phyloP scores from a whole-genome alignment of 2,113 vertebrate genomes.

The Mobula birostris region DNA sequence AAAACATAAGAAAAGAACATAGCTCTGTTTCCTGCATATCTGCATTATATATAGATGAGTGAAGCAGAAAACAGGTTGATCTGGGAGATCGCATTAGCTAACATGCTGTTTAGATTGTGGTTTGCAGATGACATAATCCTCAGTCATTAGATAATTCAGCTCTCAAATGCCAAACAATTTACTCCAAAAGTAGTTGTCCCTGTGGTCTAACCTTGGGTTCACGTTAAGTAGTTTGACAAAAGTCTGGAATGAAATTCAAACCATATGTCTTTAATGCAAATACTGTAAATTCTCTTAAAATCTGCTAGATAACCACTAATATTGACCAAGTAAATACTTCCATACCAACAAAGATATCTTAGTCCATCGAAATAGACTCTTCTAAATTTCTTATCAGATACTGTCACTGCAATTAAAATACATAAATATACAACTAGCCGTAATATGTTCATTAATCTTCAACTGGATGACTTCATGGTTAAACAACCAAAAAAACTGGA shows the following conservation, averaged over 20 bases:
- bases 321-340: not conserved
- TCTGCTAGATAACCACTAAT: not conserved
- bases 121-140: not conserved
- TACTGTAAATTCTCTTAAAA: not conserved
- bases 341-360: not conserved
- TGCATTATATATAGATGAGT: not conserved
- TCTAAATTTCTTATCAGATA: conserved; percentile 14
- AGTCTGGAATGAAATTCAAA: conserved; percentile 1
- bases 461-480: not conserved
- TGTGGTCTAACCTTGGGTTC: not conserved
- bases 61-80: not conserved
- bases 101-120: not conserved
- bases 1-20: not conserved
- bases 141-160: not conserved
- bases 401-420: conserved; percentile 13
- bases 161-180: not conserved
- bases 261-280: not conserved
- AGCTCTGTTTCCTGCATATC: not conserved
- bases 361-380: not conserved
- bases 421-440: conserved; percentile 6
- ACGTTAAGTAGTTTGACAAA: not conserved
- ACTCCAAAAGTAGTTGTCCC: not conserved
- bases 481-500: conserved; percentile 20
- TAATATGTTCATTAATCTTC: conserved; percentile 21
- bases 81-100: not conserved